Conservation (phyloP, 2,888 invertebrate species). For the Eupithecia pulchellata region DNA sequence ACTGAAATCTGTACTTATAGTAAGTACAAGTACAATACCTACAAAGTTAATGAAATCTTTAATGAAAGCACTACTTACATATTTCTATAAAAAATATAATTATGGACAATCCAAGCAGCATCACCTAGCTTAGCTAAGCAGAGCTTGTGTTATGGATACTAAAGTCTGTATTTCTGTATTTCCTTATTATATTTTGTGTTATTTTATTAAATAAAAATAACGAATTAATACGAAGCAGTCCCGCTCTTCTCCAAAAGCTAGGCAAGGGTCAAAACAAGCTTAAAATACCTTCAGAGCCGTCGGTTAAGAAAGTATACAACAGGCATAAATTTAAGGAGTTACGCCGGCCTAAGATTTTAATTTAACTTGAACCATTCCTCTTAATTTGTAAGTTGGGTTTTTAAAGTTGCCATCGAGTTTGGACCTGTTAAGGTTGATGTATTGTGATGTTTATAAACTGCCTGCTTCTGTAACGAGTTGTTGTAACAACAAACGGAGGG, state of each 20-base stretch:
- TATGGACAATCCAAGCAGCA: too few species aligned
- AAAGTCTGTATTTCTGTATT: too few species aligned
- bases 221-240: background rate
- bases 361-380: slow-evolving; percentile 81
- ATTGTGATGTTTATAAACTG: slow-evolving; percentile 41
- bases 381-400: slow-evolving; percentile 78
- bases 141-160: too few species aligned
- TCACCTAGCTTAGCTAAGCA: too few species aligned
- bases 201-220: too few species aligned
- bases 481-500: background rate
- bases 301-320: slow-evolving; percentile 62
- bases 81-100: too few species aligned
- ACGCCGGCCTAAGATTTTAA: slow-evolving; percentile 74
- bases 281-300: slow-evolving; percentile 40
- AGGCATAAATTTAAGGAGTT: slow-evolving; percentile 70
- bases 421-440: slow-evolving; percentile 43
- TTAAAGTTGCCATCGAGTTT: slow-evolving; percentile 55
- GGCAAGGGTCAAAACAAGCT: slow-evolving; percentile 39
- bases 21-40: too few species aligned
- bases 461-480: slow-evolving; percentile 26
- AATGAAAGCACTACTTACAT: too few species aligned
- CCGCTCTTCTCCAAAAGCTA: slow-evolving; percentile 7
- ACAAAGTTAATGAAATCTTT: too few species aligned
- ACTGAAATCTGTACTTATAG: too few species aligned
- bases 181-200: too few species aligned